Conservation (phyloP, 2,888 invertebrate species). For the Myathropa florea region DNA sequence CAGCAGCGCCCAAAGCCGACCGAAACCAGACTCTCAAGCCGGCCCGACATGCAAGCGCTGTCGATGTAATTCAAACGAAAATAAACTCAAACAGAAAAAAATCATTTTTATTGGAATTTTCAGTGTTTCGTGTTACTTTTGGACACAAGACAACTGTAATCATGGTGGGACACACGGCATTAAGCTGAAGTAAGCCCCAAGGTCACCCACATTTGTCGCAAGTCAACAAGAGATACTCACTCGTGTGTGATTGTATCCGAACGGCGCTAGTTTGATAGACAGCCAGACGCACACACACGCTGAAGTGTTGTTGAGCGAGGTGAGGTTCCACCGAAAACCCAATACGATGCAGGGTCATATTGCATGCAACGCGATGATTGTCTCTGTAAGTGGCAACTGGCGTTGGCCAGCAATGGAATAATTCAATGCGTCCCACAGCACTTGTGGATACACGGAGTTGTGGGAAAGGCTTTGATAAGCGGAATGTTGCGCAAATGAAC, state of each 20-base stretch:
- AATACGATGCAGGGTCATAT: neutral
- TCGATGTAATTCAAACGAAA: neutral
- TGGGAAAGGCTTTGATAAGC: neutral
- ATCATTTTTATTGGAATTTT: neutral
- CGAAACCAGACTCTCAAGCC: neutral
- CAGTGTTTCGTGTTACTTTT: neutral
- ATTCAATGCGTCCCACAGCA: neutral
- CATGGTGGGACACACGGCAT: neutral
- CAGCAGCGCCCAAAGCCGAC: neutral
- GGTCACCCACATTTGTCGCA: conserved; percentile 7
- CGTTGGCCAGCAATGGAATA: neutral
- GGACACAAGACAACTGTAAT: neutral
- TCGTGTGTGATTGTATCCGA: neutral
- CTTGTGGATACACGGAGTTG: neutral
- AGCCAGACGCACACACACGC: neutral
- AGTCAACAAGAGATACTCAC: neutral
- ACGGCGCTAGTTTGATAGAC: neutral
- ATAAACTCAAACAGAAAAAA: neutral
- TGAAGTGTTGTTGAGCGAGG: too few species aligned
- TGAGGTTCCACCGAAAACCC: neutral
- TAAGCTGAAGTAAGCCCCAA: neutral
- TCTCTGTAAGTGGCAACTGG: neutral
- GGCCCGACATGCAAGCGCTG: neutral
- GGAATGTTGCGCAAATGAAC: neutral
- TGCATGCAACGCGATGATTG: neutral